Conservation (phyloP, 2,888 invertebrate species). For the Leistus spinibarbis region DNA sequence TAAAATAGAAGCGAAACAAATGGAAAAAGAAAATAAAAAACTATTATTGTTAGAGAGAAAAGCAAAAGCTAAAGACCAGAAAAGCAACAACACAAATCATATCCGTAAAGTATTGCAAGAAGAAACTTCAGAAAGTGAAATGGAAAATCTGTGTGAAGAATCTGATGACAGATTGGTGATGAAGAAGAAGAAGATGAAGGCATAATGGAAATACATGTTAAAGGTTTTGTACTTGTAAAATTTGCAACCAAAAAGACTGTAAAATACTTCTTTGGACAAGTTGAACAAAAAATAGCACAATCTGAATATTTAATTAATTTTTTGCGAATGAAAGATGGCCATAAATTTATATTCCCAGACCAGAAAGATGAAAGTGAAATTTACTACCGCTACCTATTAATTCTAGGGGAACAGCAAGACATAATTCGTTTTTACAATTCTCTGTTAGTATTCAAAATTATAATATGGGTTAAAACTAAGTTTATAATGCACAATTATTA, state of each 20-base stretch:
- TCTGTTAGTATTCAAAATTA: no score
- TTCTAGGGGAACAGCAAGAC: no score
- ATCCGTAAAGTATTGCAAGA: no score
- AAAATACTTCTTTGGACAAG: neutral
- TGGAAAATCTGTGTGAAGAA: conserved; percentile 2
- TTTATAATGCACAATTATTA: no score
- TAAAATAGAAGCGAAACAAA: neutral
- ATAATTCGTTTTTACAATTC: no score
- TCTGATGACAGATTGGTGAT: neutral
- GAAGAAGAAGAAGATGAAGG: neutral
- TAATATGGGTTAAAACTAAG: no score
- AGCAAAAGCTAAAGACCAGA: neutral
- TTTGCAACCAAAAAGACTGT: conserved; percentile 1
- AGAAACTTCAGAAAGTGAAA: conserved; percentile 13
- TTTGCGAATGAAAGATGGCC: no score
- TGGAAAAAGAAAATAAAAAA: neutral
- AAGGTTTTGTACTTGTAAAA: conserved; percentile 11
- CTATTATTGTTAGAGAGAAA: neutral
- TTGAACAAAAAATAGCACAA: neutral
- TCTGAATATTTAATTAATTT: no score
- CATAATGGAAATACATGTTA: neutral
- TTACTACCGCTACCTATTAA: no score
- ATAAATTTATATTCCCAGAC: no score
- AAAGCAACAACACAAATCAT: no score
- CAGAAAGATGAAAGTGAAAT: no score